Percentiles rank a stretch among this genome's conserved stretches.
Conservation (phyloP, 2,113 vertebrate genomes). For the Addax nasomaculatus region DNA sequence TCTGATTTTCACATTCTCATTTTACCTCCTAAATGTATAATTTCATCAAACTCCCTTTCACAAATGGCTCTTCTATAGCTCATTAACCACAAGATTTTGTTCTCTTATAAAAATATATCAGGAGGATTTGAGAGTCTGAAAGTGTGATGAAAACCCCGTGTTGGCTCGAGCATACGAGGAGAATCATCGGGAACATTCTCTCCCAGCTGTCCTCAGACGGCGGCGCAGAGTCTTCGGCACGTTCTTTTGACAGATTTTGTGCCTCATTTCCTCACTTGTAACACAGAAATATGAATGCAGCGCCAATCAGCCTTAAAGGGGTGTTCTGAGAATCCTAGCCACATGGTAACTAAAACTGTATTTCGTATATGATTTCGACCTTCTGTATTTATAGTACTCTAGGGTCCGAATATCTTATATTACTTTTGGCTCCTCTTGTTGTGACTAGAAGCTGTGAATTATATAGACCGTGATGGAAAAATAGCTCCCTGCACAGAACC, state of each 20-base stretch:
- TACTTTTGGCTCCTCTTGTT: slow-evolving; percentile 27
- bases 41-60: neutral
- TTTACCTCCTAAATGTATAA: neutral
- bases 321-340: neutral
- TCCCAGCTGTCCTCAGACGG: neutral
- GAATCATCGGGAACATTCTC: neutral
- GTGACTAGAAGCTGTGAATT: slow-evolving; percentile 28
- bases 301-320: neutral
- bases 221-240: neutral
- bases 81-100: neutral
- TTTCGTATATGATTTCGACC: neutral
- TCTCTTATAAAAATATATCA: neutral
- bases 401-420: neutral
- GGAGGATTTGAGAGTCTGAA: neutral
- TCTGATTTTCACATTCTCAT: neutral
- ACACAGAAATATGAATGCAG: neutral
- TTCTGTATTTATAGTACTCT: neutral
- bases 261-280: slow-evolving; percentile 59
- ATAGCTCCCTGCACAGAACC: neutral
- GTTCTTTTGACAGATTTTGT: neutral
- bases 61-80: neutral
- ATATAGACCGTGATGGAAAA: slow-evolving; percentile 36
- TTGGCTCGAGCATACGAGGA: neutral
- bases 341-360: neutral
- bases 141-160: neutral